phyloP scores from a whole-genome alignment of 2,888 invertebrate species.

The Pollenia amentaria region DNA sequence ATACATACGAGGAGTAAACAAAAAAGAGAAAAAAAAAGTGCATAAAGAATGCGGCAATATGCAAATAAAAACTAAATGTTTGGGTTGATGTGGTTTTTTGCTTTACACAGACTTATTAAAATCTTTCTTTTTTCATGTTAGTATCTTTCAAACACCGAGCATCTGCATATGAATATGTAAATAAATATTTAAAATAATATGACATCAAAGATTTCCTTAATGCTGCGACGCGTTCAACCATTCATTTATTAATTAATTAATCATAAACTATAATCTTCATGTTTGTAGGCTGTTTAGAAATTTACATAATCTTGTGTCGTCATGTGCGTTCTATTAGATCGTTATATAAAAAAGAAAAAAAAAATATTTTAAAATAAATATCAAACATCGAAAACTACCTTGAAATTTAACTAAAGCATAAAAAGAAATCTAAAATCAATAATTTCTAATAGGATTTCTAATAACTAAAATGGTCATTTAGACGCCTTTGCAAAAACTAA shows the following conservation, averaged over 20 bases:
- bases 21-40: slow-evolving; percentile 10
- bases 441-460: slow-evolving; percentile 59
- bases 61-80: slow-evolving; percentile 17
- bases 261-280: slow-evolving; percentile 30
- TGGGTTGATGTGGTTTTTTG: slow-evolving; percentile 6
- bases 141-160: slow-evolving; percentile 4
- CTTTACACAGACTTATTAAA: background rate
- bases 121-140: background rate
- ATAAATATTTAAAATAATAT: slow-evolving; percentile 19
- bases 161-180: slow-evolving; percentile 20
- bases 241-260: slow-evolving; percentile 39
- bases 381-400: slow-evolving; percentile 49
- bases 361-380: background rate
- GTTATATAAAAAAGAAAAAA: background rate
- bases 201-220: slow-evolving; percentile 58
- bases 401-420: slow-evolving; percentile 47
- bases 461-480: slow-evolving; percentile 43
- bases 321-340: slow-evolving; percentile 14
- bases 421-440: slow-evolving; percentile 54
- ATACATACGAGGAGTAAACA: slow-evolving; percentile 5
- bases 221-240: background rate
- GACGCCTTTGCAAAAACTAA: slow-evolving; percentile 39
- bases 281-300: slow-evolving; percentile 27
- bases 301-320: slow-evolving; percentile 35
- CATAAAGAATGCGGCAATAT: slow-evolving; percentile 43